Percentiles rank a stretch among this genome's conserved stretches.
Evolutionary conservation across 2,888 invertebrate species (phyloP).

Genomic region (Scaptomyza flava): DNA sequence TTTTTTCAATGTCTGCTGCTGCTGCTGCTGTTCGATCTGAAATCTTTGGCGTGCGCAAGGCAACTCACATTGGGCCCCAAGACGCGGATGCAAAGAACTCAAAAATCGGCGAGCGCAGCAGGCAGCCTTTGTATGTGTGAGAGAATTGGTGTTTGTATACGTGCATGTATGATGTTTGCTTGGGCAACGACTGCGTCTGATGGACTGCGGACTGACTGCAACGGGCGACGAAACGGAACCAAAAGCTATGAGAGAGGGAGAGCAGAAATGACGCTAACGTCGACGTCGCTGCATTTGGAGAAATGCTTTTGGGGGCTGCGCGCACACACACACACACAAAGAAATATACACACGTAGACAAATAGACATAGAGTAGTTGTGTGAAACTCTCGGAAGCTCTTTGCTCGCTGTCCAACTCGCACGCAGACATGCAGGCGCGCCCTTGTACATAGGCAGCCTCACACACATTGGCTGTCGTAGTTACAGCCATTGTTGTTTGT

Average conservation of each 20-base stretch:
- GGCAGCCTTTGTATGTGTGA: slow-evolving; percentile 35
- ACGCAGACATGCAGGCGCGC: slow-evolving; percentile 54
- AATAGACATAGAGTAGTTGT: slow-evolving; percentile 7
- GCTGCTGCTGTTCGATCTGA: slow-evolving; percentile 70
- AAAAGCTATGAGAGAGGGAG: slow-evolving; percentile 51
- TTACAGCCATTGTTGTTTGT: slow-evolving; percentile 22
- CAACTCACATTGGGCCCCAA: slow-evolving; percentile 77
- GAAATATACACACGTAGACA: slow-evolving; percentile 6
- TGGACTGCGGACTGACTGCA: slow-evolving; percentile 55
- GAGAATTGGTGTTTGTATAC: slow-evolving; percentile 17
- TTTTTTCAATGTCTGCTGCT: slow-evolving; percentile 40
- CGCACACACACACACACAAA: slow-evolving; percentile 33
- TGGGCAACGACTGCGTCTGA: slow-evolving; percentile 23
- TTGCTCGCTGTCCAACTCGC: slow-evolving; percentile 26
- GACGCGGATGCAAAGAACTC: slow-evolving; percentile 79
- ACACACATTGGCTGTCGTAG: slow-evolving; percentile 72
- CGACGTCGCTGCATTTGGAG: slow-evolving; percentile 72
- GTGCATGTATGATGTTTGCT: slow-evolving; percentile 55
- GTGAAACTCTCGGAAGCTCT: slow-evolving; percentile 43
- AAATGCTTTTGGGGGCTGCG: slow-evolving; percentile 78
- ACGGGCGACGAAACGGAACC: slow-evolving; percentile 65
- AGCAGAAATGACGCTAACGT: slow-evolving; percentile 40
- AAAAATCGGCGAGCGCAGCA: slow-evolving; percentile 58
- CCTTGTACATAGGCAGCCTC: slow-evolving; percentile 73
- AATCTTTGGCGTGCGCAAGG: slow-evolving; percentile 80